Percentiles rank a stretch among this genome's conserved stretches.
These are phyloP conservation scores for Podocnemis expansa DNA, from an alignment of 2,113 vertebrate species.

Conservation along the genomic window DNA sequence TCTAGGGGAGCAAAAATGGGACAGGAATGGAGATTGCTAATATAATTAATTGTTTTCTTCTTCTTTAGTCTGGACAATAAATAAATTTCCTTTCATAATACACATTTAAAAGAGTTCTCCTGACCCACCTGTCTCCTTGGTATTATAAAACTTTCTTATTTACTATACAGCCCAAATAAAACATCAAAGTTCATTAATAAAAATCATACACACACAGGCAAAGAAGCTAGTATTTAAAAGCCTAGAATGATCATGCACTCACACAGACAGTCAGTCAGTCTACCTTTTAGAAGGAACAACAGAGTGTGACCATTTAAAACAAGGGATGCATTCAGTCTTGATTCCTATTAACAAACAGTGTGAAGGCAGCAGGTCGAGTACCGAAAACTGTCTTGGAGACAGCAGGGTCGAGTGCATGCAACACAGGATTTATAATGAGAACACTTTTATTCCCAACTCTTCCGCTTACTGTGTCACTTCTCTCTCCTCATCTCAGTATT, in stretches of 20 bases:
- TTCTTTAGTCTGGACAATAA: not conserved
- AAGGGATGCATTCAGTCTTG: not conserved
- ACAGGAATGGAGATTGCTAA: accelerated
- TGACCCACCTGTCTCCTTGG: slow-evolving; percentile 36
- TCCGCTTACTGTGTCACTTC: not conserved
- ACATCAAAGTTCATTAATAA: not conserved
- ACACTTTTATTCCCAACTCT: not conserved
- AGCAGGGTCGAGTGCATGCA: not conserved
- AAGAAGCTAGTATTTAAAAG: not conserved
- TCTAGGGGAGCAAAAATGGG: not conserved
- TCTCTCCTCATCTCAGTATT: not conserved
- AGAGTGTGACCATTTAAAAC: not conserved
- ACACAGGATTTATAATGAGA: not conserved
- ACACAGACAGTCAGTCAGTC: not conserved
- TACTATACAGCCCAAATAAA: not conserved
- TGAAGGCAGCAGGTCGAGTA: not conserved
- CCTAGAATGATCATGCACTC: not conserved
- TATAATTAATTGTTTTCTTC: not conserved
- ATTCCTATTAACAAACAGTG: not conserved
- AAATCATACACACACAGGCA: not conserved
- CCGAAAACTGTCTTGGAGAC: not conserved
- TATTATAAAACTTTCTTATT: not conserved
- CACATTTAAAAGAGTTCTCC: slow-evolving; percentile 48
- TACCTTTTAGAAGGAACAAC: not conserved
- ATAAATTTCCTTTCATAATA: not conserved